phyloP scores from a whole-genome alignment of 30 jellyfish, hydroid and myxozoan species.

The Pelagia noctiluca region DNA sequence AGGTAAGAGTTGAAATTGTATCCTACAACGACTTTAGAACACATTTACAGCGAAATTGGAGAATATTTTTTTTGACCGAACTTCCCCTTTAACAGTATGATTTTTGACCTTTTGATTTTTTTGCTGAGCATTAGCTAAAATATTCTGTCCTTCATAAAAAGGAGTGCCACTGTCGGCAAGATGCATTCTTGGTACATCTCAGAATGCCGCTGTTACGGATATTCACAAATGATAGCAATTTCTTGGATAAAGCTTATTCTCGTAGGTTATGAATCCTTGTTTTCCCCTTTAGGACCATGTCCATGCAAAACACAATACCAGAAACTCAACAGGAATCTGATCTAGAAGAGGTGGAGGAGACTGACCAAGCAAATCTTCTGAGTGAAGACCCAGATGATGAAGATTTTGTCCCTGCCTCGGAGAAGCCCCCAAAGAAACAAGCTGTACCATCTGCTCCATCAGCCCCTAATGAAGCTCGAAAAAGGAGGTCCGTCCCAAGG shows the following conservation, averaged over 20 bases:
- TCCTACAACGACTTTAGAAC: too few relatives aligned
- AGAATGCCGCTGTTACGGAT: not conserved
- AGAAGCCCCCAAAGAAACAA: not conserved
- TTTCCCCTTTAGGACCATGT: slow-evolving; percentile 27
- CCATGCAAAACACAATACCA: slow-evolving; percentile 38
- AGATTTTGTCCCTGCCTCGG: slow-evolving; percentile 4
- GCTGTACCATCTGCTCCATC: not conserved
- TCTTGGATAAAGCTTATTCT: not conserved
- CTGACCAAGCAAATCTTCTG: slow-evolving; percentile 12
- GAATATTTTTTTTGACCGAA: too few relatives aligned
- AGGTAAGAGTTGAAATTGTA: too few relatives aligned
- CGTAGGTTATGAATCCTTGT: not conserved
- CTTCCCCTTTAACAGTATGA: too few relatives aligned
- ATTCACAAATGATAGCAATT: not conserved
- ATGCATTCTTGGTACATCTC: too few relatives aligned
- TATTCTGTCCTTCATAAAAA: too few relatives aligned
- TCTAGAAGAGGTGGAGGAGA: slow-evolving; percentile 2
- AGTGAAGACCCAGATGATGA: slow-evolving; percentile 5
- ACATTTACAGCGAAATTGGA: too few relatives aligned
- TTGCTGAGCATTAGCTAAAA: too few relatives aligned
- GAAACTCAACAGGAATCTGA: slow-evolving; percentile 43
- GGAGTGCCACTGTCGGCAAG: too few relatives aligned
- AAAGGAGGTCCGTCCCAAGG: slow-evolving; percentile 21
- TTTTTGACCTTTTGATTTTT: too few relatives aligned
- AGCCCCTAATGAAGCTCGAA: not conserved